Base-by-base conservation (phyloP, 2,113 vertebrate genomes). In the Oryzias curvinotus region DNA sequence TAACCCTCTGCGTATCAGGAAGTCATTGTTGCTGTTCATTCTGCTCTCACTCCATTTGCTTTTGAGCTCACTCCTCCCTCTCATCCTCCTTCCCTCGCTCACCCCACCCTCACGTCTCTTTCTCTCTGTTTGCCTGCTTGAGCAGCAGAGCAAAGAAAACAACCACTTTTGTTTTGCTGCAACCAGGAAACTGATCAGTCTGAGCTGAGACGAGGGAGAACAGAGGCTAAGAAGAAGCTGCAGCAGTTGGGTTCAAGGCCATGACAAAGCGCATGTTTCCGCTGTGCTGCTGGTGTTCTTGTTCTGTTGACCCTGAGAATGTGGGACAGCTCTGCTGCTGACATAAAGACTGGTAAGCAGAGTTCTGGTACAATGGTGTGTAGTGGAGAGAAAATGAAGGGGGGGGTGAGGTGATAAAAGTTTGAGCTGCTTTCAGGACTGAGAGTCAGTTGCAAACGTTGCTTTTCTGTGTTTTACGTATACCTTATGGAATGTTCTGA, bases 151-250 rank as follows among this genome's bases (percentile, higher is more conserved):
- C 81, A 89, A 75, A 89, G 76, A 86, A 76, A 87, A 83, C 84
- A 85, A 83, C 91, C 90, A 82, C 74, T 87, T 89, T 89, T 79
- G 65, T 84, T 86, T 70, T 65, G 71, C 66, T 84, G 62, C 62
- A 85, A 89, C 79, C 90, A 89, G 89, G 90, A 92, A 92, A 81
- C 79, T 53, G 70, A 86, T 88, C 79, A 86, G 61, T 55, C 28
- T 70, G 68, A 54, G 68, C 49, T 47, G 63, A 71, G 15, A 49
- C 57, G 21, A 42, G 19, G 49, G 8, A 59, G 67, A 69, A n/a
- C 23, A 50, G 30, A 19, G 56, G 66, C 43, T 64, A 53, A 58
- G 26, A 28, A 67, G 36, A 48, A 80, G 53, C 49, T 57, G 44
- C 48, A 58, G 18, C 43, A 50, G 30, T 56, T 43, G 13, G 10